phyloP scores from a whole-genome alignment of 1,140 invertebrate genomes.

The Lineus longissimus region DNA sequence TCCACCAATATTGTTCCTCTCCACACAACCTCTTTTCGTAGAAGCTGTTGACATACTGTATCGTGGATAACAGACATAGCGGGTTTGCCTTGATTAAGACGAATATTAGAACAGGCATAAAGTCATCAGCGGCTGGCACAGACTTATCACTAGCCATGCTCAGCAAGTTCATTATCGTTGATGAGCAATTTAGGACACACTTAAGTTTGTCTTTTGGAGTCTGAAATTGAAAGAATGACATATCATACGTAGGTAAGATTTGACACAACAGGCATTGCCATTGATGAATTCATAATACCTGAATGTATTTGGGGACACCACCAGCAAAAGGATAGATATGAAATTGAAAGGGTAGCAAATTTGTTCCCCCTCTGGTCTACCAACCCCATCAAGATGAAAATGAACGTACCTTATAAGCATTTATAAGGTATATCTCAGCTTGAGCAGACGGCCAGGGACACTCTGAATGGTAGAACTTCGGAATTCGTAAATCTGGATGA shows the following conservation, averaged over 20 bases:
- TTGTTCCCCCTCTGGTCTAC: too few relatives aligned
- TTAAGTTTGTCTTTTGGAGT: constrained; percentile 91
- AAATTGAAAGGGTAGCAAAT: too few relatives aligned
- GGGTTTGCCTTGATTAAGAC: constrained; percentile 97
- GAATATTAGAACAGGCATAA: constrained; percentile 93
- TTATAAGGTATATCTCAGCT: constrained; percentile 83
- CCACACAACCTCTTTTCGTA: constrained; percentile 79
- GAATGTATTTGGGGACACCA: too few relatives aligned
- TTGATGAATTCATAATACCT: too few relatives aligned
- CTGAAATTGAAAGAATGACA: constrained; percentile 31
- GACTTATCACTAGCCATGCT: constrained; percentile 73
- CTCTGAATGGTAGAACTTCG: constrained; percentile 70
- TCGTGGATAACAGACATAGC: constrained; percentile 86
- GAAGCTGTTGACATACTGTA: constrained; percentile 94
- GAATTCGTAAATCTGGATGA: constrained; percentile 78
- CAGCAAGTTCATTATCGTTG: constrained; percentile 84
- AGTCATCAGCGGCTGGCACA: constrained; percentile 93
- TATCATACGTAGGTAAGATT: neutral
- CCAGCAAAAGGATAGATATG: too few relatives aligned
- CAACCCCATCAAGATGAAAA: too few relatives aligned
- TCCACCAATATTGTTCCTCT: constrained; percentile 98
- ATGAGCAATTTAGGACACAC: constrained; percentile 80
- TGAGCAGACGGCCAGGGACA: constrained; percentile 97
- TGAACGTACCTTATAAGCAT: constrained; percentile 77
- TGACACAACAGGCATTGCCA: too few relatives aligned